Conservation (phyloP, 2,888 invertebrate genomes). For the Drosophila siamana region DNA sequence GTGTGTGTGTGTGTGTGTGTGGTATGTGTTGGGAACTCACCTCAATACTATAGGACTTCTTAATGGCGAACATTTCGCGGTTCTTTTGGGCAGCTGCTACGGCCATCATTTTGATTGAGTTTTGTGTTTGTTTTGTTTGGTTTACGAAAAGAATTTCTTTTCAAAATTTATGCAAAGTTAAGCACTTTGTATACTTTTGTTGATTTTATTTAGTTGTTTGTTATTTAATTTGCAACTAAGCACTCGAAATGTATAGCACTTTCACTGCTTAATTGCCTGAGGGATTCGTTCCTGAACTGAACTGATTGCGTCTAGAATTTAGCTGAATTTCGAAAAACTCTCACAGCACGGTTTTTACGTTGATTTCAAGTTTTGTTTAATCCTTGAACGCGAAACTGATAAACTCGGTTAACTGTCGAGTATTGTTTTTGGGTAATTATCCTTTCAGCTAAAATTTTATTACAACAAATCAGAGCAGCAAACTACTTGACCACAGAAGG, state of each 20-base stretch:
- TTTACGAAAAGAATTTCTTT: slow-evolving; percentile 42
- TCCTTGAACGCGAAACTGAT: slow-evolving; percentile 66
- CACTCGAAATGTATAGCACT: slow-evolving; percentile 82
- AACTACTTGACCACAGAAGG: slow-evolving; percentile 84
- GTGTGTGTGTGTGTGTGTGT: too few relatives aligned
- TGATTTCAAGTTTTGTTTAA: slow-evolving; percentile 7
- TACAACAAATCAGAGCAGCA: slow-evolving; percentile 84
- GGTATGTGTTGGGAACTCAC: slow-evolving; percentile 87
- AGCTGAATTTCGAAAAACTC: slow-evolving; percentile 69
- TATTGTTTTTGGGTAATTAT: slow-evolving; percentile 51
- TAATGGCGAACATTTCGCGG: slow-evolving; percentile 98
- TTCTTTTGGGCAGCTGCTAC: slow-evolving; percentile 97
- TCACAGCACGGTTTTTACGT: slow-evolving; percentile 51
- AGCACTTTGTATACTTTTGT: slow-evolving; percentile 75
- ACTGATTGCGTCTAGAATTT: slow-evolving; percentile 81
- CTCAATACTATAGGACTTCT: slow-evolving; percentile 98
- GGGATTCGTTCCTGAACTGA: slow-evolving; percentile 60
- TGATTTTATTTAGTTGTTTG: slow-evolving; percentile 31
- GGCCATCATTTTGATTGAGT: slow-evolving; percentile 89
- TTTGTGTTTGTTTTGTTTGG: slow-evolving; percentile 70
- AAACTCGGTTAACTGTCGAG: slow-evolving; percentile 31
- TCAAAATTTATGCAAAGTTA: slow-evolving; percentile 81
- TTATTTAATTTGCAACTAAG: slow-evolving; percentile 70
- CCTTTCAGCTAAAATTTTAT: slow-evolving; percentile 82
- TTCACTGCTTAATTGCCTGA: slow-evolving; percentile 82